Conservation (phyloP, 1,140 invertebrate species). For the Ridgeia piscesae region DNA sequence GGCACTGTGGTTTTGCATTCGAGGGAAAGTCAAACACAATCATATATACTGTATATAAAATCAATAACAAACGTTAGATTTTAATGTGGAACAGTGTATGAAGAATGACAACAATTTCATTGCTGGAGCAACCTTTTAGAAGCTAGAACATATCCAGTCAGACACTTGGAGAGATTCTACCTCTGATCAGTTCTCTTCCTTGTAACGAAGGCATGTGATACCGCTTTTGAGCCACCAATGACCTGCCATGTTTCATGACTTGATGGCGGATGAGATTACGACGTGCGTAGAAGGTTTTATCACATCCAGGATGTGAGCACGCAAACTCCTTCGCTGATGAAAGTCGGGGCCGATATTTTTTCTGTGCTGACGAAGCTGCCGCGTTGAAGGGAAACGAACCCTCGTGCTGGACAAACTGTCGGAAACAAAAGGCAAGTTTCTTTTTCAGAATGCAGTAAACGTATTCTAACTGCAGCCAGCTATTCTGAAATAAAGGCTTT, state of each 20-base stretch:
- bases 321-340: background rate
- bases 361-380: background rate
- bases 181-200: background rate
- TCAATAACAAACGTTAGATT: background rate
- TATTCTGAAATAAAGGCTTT: background rate
- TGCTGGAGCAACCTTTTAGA: background rate
- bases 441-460: background rate
- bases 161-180: background rate
- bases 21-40: too few relatives aligned
- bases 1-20: too few relatives aligned
- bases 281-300: slow-evolving; percentile 22
- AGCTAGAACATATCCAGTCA: background rate
- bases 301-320: slow-evolving; percentile 17
- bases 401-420: background rate
- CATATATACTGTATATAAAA: background rate
- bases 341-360: background rate
- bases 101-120: background rate
- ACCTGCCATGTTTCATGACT: slow-evolving; percentile 18
- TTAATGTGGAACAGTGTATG: background rate
- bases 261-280: slow-evolving; percentile 21
- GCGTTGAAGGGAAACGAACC: background rate
- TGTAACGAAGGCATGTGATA: background rate
- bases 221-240: background rate
- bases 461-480: too few relatives aligned
- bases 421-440: background rate